Base-by-base conservation (phyloP, 2,113 vertebrate genomes). In the Gallinago paraguaiae region DNA sequence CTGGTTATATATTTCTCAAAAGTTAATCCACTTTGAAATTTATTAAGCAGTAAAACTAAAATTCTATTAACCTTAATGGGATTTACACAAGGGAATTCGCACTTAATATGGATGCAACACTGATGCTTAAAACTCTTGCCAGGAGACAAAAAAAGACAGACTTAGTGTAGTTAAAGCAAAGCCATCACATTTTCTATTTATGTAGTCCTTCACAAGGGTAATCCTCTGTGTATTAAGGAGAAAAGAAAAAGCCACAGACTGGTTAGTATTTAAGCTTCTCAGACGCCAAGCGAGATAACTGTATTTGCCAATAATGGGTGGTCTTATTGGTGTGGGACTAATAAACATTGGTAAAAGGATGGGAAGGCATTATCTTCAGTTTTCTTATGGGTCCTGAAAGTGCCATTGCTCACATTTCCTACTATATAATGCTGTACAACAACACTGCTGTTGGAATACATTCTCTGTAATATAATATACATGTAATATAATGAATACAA, bases 11-110 rank as follows among this genome's bases (percentile, higher is more conserved):
- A 93, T 94, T 95, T 93, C 92, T 89, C 69, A 88, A 77, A 92
- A 92, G 45, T 90, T 92, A 95, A 95, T 88, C 92, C 86, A 84
- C 69, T 97, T 95, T n/a, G 86, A 90, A 95, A 95, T 92, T 76
- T 96, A 92, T 96, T 93, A 90, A 96, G 93, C 82, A 92, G 72
- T 96, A 93, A 94, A 93, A 93, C 59, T 97, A 87, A 95, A 97
- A 97, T 97, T 97, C 91, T 88, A 94, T 96, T 96, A 96, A 90
- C 51, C 79, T 93, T 95, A 95, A 96, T 93, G 81, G 77, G 93
- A 93, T 92, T 95, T 97, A 85, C 96, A 94, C 27, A 1, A 60
- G 94, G 51, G 94, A 93, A 96, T 95, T 96, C 82, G 71, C 76
- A 79, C 90, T 96, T 96, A 96, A 88, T 95, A 88, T 39, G 82